Evolutionary conservation across 2,113 vertebrate species (phyloP), one percentile per base, ranked within the genome.

Genomic region (Pseudorasbora parva): DNA sequence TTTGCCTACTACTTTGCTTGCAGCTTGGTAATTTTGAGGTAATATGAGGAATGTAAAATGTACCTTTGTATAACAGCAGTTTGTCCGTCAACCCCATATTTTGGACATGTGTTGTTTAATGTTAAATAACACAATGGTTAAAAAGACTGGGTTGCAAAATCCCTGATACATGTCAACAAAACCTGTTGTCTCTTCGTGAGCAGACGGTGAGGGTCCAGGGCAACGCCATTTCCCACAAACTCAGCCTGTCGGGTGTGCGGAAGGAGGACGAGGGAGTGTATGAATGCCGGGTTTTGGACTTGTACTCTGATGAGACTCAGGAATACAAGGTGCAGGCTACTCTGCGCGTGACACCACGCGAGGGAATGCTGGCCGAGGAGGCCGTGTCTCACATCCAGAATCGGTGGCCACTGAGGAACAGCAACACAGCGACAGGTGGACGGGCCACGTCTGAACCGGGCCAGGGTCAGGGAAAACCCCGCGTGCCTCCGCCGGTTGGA

Each of bases 121-220:
- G 25, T 27, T 33, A 10, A 21, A 68, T 21, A 51, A 54, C 33
- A 54, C 17, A 74, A 30, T 11, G 15, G 3, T 15, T 10, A 21
- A 25, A 21, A 21, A 30, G 27, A 64, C 7, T 30, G 64, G 17
- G 33, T 10, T 68, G 64, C 33, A 2, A 11, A 41, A 41, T 37
- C 8, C 2, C 5, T 5, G 8, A 68, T 41, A 23, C 56, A 41
- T 21, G 45, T 25, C 43, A 17, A 30, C 23, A 51, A 27, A 74
- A 74, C 71, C 45, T 74, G 45, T 51, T 51, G 72, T 81, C 15
- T 75, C 21, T 11, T 37, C 10, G 66, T 71, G 51, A 78, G 81
- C 94, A 98, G 97, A 97, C 97, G 30, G 97, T 98, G 84, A 95
- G 96, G 12, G 97, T 98, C 73, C 97, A 98, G 88, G 97, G 97